Percentiles rank a stretch among this genome's conserved stretches.
Conservation (phyloP, 2,113 vertebrate species). For the Talpa occidentalis region DNA sequence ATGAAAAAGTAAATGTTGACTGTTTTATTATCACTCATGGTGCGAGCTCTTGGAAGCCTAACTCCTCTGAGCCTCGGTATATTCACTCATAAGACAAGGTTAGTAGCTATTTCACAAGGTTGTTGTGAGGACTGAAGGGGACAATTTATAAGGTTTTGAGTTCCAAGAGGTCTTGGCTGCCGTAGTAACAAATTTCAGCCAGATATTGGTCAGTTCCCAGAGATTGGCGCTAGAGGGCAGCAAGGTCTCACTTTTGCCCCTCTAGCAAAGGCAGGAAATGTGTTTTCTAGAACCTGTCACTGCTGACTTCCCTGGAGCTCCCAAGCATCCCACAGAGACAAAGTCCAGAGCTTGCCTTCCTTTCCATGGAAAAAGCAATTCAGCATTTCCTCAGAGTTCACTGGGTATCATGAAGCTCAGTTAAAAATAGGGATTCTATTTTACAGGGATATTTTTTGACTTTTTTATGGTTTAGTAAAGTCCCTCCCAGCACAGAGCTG, state of each 20-base stretch:
- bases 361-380: background rate
- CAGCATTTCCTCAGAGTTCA: background rate
- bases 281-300: background rate
- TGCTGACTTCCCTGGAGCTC: background rate
- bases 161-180: fast-evolving
- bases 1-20: background rate
- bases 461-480: background rate
- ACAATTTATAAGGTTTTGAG: fast-evolving
- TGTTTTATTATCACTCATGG: background rate
- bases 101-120: background rate
- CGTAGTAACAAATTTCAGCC: background rate
- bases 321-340: background rate
- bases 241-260: background rate
- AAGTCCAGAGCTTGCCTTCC: background rate
- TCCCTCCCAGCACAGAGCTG: background rate
- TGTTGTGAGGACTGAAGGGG: background rate
- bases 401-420: background rate
- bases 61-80: background rate
- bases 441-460: background rate
- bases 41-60: background rate
- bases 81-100: background rate
- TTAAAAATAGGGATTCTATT: background rate
- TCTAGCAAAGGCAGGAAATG: too few relatives aligned
- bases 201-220: background rate
- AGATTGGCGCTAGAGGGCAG: constrained; percentile 48